These are phyloP conservation scores for Galerucella pusilla DNA, from an alignment of 2,888 invertebrate species.

Conservation along the genomic window DNA sequence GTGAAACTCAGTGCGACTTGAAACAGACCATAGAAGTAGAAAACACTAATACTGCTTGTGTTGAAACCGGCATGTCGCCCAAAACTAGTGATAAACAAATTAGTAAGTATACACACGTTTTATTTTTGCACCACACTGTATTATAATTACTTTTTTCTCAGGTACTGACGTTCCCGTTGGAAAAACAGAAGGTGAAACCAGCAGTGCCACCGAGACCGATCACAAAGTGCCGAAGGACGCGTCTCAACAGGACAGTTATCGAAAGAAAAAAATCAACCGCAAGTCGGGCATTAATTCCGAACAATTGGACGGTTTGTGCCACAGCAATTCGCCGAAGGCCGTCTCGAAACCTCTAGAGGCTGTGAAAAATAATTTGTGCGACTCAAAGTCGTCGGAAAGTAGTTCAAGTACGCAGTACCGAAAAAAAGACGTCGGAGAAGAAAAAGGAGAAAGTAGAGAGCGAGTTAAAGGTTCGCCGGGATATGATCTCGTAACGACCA, in stretches of 20 bases:
- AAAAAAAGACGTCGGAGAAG: conserved; percentile 30
- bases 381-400: conserved; percentile 59
- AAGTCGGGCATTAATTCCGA: conserved; percentile 51
- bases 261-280: conserved; percentile 42
- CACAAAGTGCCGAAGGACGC: conserved; percentile 40
- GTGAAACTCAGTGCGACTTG: conserved; percentile 37
- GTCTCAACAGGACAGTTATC: conserved; percentile 43
- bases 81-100: conserved; percentile 43
- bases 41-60: conserved; percentile 19
- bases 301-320: conserved; percentile 51
- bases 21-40: conserved; percentile 17
- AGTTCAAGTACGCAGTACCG: conserved; percentile 53
- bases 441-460: conserved; percentile 43
- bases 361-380: conserved; percentile 49
- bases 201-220: conserved; percentile 51
- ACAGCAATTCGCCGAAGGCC: conserved; percentile 55
- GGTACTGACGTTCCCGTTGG: not conserved
- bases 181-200: conserved; percentile 51
- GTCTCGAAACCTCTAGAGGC: conserved; percentile 53
- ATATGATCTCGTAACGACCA: conserved; percentile 59
- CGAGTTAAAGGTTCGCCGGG: conserved; percentile 58
- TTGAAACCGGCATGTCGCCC: conserved; percentile 34
- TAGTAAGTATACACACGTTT: conserved; percentile 29
- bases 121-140: no score
- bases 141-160: not conserved